Evolutionary conservation across 2,888 invertebrate genomes (phyloP).

Genomic region (Malthinus flaveolus): DNA sequence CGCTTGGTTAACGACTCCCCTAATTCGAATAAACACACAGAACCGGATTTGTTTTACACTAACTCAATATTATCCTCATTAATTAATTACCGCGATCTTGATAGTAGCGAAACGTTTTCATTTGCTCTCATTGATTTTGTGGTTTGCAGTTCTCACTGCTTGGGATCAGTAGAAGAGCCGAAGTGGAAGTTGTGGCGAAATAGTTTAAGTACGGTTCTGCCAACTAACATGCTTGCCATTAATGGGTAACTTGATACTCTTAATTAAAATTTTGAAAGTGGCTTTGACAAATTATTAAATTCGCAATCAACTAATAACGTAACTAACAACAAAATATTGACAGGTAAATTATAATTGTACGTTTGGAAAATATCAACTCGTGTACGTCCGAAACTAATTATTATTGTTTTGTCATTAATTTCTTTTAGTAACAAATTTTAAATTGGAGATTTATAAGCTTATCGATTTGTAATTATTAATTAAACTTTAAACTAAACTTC

Average conservation of each 20-base stretch:
- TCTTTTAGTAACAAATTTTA: too few species aligned
- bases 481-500: too few species aligned
- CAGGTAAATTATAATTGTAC: constrained; percentile 13
- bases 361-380: constrained; percentile 2
- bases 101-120: background rate
- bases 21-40: constrained; percentile 39
- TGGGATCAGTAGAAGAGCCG: too few species aligned
- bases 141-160: too few species aligned
- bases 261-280: constrained; percentile 36
- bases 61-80: too few species aligned
- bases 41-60: constrained; percentile 17
- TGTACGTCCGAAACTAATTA: constrained; percentile 8
- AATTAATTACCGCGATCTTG: background rate
- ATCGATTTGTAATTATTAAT: too few species aligned
- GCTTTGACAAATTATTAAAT: constrained; percentile 38
- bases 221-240: constrained; percentile 18
- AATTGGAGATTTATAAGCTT: too few species aligned
- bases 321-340: constrained; percentile 22
- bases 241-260: constrained; percentile 37
- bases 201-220: constrained; percentile 3
- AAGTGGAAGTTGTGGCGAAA: too few species aligned
- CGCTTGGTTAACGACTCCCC: constrained; percentile 49
- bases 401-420: too few species aligned
- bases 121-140: too few species aligned
- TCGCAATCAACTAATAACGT: constrained; percentile 21